These are phyloP conservation scores for Myxocyprinus asiaticus DNA, from an alignment of 2,113 vertebrate species.

Conservation along the genomic window DNA sequence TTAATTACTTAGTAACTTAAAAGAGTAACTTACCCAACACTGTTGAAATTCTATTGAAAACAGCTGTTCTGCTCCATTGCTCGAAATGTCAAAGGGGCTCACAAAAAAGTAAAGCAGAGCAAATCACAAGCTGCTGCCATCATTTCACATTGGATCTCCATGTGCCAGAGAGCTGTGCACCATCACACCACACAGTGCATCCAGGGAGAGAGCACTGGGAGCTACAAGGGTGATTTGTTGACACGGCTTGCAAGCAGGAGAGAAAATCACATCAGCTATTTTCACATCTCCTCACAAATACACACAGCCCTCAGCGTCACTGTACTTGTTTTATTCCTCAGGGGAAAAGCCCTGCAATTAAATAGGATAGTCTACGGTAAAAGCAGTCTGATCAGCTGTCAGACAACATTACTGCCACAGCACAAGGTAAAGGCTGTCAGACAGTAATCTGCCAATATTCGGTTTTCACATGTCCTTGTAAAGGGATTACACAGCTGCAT, in stretches of 20 bases:
- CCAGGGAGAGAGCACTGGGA: not conserved
- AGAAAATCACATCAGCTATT: constrained; percentile 10
- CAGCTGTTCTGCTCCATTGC: constrained; percentile 1
- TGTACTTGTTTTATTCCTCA: not conserved
- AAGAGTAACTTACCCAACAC: no score
- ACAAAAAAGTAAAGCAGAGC: not conserved
- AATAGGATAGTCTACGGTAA: constrained; percentile 8
- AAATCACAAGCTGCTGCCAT: constrained; percentile 17
- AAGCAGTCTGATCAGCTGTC: constrained; percentile 29
- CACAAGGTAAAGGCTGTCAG: constrained; percentile 3
- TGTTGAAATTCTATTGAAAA: not conserved
- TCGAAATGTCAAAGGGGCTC: not conserved
- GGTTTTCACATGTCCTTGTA: constrained; percentile 41
- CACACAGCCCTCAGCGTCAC: not conserved
- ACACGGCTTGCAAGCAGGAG: constrained; percentile 8
- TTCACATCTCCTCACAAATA: constrained; percentile 17
- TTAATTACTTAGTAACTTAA: no score
- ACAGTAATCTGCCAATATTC: constrained; percentile 35
- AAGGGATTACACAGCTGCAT: constrained; percentile 38
- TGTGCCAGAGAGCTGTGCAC: constrained; percentile 21
- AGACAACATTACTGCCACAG: constrained; percentile 6
- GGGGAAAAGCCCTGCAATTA: constrained; percentile 20
- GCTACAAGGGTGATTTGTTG: constrained; percentile 5
- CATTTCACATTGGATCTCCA: constrained; percentile 35
- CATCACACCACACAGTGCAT: not conserved